Evolutionary conservation across 2,113 vertebrate genomes (phyloP), one percentile per base, ranked within the genome.

Genomic region (Osmerus mordax): DNA sequence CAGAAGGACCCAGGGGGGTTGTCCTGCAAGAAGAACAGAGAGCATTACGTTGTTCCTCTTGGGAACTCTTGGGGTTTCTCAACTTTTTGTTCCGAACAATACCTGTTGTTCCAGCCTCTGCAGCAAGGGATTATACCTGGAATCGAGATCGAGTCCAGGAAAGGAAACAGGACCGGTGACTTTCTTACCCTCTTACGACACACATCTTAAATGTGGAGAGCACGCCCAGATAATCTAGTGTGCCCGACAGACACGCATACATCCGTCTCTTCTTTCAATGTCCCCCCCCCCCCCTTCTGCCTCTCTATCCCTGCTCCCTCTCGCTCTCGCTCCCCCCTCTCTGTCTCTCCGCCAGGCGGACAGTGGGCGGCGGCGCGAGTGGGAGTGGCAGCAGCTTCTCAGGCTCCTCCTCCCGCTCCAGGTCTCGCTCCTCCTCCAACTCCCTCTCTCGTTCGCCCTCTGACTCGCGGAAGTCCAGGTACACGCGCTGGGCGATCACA

Each of bases 301-400:
- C 12, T n/a, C 65, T 15, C 36, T 5, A 3, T 23, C 13, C 28
- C n/a, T 53, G 2, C 51, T n/a, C 4, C 13, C 55, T 3, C 55
- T 69, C 41, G 52, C 16, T 58, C 59, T 67, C 53, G 4, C 19
- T n/a, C 53, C 51, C 32, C 60, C 61, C 4, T 23, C 11, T 41
- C n/a, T 66, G 1, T 64, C 7, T 76, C 85, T 65, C 84, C 65
- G 82, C 53, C 91, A 98, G 97, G 91, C 84, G 92, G 75, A 95
- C 95, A 0, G 63, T 93, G 67, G 98, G 96, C 2, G 95, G 95
- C 86, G 97, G 96, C 72, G 85, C 91, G 72, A 97, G 95, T 3
- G 95, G 91, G 86, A 98, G 94, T 0, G 95, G 91, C 82, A 96
- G 95, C 91, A 98, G 97, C 91, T 98, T 91, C 77, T 93, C 94